Evolutionary conservation across 2,888 invertebrate genomes (phyloP).

Genomic region (Eupithecia vulgata): DNA sequence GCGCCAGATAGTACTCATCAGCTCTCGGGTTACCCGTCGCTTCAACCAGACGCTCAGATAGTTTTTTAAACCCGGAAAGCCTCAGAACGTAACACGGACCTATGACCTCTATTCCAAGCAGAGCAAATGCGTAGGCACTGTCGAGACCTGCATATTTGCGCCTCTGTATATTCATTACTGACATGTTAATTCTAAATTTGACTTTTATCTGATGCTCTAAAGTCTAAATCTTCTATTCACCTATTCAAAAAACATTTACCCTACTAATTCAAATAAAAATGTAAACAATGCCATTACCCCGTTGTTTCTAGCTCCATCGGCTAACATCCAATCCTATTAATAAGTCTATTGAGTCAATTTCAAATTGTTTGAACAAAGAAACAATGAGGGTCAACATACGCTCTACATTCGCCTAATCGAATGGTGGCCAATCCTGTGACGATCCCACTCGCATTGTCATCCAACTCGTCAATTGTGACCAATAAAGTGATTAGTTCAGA

Average conservation of each 20-base stretch:
- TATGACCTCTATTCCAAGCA: too few species aligned
- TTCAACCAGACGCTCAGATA: too few species aligned
- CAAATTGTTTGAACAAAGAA: constrained; percentile 43
- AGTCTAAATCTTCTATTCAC: too few species aligned
- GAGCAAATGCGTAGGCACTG: too few species aligned
- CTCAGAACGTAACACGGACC: too few species aligned
- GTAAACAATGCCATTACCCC: constrained; percentile 33
- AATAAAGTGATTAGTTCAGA: constrained; percentile 78
- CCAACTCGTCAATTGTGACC: constrained; percentile 66
- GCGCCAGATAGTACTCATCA: too few species aligned
- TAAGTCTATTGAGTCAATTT: constrained; percentile 32
- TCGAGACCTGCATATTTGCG: too few species aligned
- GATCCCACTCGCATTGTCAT: constrained; percentile 64
- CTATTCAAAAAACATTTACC: background rate
- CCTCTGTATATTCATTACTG: too few species aligned
- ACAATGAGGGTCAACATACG: constrained; percentile 62
- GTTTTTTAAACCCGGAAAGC: too few species aligned
- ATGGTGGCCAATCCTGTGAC: constrained; percentile 57
- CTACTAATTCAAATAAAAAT: background rate
- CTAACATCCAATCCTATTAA: constrained; percentile 27
- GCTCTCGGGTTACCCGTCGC: too few species aligned
- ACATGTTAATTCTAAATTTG: too few species aligned
- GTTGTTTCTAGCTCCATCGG: constrained; percentile 17
- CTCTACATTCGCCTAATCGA: constrained; percentile 59
- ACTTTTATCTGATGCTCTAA: too few species aligned